Evolutionary conservation across 2,113 vertebrate species (phyloP).

Genomic region (Cinclus cinclus): DNA sequence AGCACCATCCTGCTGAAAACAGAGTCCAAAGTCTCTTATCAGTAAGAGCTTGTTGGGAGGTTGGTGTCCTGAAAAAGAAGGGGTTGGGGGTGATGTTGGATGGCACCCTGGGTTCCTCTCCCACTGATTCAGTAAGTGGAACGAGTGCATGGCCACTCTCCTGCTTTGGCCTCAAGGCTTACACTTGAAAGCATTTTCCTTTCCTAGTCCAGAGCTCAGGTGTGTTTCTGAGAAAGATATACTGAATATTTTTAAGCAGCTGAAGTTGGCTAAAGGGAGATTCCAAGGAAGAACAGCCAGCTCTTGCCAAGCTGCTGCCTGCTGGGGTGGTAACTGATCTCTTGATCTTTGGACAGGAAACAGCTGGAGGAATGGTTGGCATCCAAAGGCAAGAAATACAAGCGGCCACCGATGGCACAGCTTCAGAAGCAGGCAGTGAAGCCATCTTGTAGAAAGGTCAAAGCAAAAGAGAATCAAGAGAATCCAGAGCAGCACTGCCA

Average conservation of each 20-base stretch:
- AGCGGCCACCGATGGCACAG: constrained; percentile 85
- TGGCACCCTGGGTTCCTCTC: not conserved
- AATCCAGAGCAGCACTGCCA: constrained; percentile 68
- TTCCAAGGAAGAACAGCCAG: not conserved
- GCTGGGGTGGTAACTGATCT: not conserved
- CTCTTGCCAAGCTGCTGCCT: not conserved
- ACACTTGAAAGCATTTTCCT: not conserved
- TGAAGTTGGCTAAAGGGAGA: not conserved
- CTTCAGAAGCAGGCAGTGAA: constrained; percentile 55
- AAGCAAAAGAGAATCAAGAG: constrained; percentile 77
- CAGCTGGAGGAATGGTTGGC: constrained; percentile 88
- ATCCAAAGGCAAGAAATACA: constrained; percentile 86
- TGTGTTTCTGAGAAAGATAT: not conserved
- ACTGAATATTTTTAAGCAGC: not conserved
- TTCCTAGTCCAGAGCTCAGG: not conserved
- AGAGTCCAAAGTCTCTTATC: not conserved
- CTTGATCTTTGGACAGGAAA: constrained; percentile 67
- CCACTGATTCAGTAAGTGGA: rapidly evolving
- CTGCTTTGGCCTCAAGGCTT: not conserved
- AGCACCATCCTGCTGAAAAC: not conserved
- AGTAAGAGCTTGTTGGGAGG: not conserved
- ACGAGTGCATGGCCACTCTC: not conserved
- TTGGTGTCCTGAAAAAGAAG: not conserved
- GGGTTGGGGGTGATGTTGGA: not conserved
- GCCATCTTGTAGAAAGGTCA: constrained; percentile 69